phyloP scores from a whole-genome alignment of 2,113 vertebrate genomes.

The Macroglossus sobrinus region DNA sequence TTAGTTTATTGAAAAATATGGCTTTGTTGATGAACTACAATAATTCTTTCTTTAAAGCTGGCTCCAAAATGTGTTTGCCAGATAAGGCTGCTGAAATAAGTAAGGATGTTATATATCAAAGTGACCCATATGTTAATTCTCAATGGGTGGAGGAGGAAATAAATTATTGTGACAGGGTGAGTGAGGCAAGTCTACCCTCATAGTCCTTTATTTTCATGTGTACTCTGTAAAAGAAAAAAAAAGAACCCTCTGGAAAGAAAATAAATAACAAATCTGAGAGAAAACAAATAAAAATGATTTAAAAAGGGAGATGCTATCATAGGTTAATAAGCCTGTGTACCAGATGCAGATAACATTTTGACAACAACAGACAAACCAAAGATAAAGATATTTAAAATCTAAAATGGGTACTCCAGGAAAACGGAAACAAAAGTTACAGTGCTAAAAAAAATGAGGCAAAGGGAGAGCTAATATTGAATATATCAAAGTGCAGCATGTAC shows the following conservation, averaged over 20 bases:
- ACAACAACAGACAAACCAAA: background rate
- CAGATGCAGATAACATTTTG: background rate
- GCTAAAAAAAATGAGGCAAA: background rate
- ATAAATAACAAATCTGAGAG: background rate
- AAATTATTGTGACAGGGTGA: background rate
- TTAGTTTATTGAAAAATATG: constrained; percentile 45
- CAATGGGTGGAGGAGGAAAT: background rate
- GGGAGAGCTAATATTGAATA: background rate
- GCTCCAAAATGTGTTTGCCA: background rate
- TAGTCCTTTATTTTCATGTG: background rate
- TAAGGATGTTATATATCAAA: background rate
- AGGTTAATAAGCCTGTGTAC: background rate
- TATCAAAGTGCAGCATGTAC: background rate
- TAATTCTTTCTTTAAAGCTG: constrained; percentile 16
- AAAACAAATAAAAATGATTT: constrained; percentile 26
- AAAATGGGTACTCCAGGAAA: background rate
- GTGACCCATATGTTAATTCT: background rate
- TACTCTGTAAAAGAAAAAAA: background rate
- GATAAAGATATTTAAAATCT: background rate
- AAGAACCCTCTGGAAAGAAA: background rate
- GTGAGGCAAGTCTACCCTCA: background rate
- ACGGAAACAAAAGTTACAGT: background rate
- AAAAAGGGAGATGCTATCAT: background rate
- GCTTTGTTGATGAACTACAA: constrained; percentile 41
- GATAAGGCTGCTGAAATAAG: background rate